These are phyloP conservation scores for Eustalomyia histrio DNA, from an alignment of 2,888 invertebrate genomes.

Conservation along the genomic window DNA sequence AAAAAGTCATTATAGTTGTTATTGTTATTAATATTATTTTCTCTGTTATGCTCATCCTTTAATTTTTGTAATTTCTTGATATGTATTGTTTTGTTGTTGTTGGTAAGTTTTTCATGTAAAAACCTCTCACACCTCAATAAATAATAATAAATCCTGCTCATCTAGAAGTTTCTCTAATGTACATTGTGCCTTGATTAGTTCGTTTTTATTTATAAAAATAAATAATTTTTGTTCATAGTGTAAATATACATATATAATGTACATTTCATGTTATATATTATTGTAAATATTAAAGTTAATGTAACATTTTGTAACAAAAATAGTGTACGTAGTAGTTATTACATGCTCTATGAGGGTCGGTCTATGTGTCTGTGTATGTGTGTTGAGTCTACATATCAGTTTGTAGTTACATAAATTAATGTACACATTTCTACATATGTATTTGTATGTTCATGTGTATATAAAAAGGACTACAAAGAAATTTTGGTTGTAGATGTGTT, in stretches of 20 bases:
- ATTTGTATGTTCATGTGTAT: conserved; percentile 22
- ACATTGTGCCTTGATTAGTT: too few relatives aligned
- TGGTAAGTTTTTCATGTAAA: too few relatives aligned
- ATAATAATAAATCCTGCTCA: too few relatives aligned
- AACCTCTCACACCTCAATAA: too few relatives aligned
- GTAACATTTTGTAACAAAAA: conserved; percentile 54
- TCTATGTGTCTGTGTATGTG: conserved; percentile 4
- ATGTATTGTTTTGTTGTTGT: too few relatives aligned
- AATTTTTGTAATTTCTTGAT: too few relatives aligned
- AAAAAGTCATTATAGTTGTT: too few relatives aligned
- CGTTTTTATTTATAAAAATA: too few relatives aligned
- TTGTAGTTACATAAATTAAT: conserved; percentile 24
- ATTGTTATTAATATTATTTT: too few relatives aligned
- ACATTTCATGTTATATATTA: conserved; percentile 14
- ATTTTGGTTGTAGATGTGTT: conserved; percentile 45
- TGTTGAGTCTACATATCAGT: conserved; percentile 33
- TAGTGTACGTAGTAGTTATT: conserved; percentile 30
- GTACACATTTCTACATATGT: conserved; percentile 31
- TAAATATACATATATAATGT: too few relatives aligned
- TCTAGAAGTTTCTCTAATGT: too few relatives aligned
- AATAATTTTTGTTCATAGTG: background rate
- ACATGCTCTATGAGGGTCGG: conserved; percentile 19
- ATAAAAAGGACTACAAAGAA: conserved; percentile 17
- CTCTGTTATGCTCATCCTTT: too few relatives aligned
- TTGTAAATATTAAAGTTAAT: conserved; percentile 60